phyloP scores from a whole-genome alignment of 2,113 vertebrate genomes.

The Seriola dumerili region DNA sequence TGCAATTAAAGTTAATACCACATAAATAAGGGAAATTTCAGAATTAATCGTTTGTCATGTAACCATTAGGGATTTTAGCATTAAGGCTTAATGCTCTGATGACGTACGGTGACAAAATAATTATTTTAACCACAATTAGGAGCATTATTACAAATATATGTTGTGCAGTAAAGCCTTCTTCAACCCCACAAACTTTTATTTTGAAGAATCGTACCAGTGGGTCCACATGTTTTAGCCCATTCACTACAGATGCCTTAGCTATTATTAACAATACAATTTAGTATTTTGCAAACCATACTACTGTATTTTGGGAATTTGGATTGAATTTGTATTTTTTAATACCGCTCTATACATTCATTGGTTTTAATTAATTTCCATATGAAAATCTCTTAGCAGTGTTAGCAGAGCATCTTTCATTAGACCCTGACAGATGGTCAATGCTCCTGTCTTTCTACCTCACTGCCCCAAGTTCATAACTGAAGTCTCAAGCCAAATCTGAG shows the following conservation, averaged over 20 bases:
- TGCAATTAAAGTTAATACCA: slow-evolving; percentile 45
- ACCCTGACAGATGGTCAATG: too few species aligned
- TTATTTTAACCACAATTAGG: background rate
- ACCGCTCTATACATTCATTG: background rate
- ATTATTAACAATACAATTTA: background rate
- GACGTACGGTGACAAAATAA: background rate
- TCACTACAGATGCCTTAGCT: background rate
- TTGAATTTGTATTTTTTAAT: background rate
- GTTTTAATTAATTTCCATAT: background rate
- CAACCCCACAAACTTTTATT: background rate
- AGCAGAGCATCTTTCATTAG: too few species aligned
- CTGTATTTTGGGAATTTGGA: background rate
- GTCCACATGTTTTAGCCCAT: background rate
- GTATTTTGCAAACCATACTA: background rate
- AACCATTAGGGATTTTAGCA: background rate
- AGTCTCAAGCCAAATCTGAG: too few species aligned
- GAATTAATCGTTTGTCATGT: background rate
- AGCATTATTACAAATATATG: background rate
- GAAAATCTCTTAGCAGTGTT: background rate
- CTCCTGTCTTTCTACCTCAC: too few species aligned
- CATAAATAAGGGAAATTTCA: background rate
- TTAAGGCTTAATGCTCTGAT: background rate
- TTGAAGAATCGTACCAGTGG: background rate
- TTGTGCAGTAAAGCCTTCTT: background rate
- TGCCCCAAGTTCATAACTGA: too few species aligned